Percentiles rank a stretch among this genome's conserved stretches.
Evolutionary conservation across 2,888 invertebrate species (phyloP).

Genomic region (Aphodius granarius): DNA sequence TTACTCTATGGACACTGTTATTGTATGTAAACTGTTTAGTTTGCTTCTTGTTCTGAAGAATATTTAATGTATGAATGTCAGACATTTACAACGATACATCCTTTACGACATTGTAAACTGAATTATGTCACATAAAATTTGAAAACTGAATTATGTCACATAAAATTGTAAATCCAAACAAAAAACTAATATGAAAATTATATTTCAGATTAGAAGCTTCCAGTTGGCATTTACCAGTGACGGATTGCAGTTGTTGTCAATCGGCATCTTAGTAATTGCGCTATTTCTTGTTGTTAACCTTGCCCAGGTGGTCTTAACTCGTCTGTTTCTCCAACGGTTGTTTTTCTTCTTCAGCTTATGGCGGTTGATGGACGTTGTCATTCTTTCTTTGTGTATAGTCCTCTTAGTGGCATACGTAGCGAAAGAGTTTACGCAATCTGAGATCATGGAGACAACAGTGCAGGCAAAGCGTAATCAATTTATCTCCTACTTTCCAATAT

Average conservation of each 20-base stretch:
- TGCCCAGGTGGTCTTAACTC: constrained; percentile 6
- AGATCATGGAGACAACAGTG: constrained; percentile 27
- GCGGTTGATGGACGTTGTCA: constrained; percentile 31
- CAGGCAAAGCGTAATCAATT: constrained; percentile 32
- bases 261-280: constrained; percentile 11
- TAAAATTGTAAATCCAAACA: too few relatives aligned
- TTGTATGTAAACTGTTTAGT: too few relatives aligned
- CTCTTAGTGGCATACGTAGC: constrained; percentile 6
- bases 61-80: too few relatives aligned
- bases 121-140: too few relatives aligned
- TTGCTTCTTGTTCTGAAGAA: too few relatives aligned
- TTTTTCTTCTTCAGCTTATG: constrained; percentile 22
- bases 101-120: too few relatives aligned
- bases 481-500: constrained; percentile 29
- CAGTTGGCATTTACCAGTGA: constrained; percentile 11
- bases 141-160: too few relatives aligned
- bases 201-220: constrained; percentile 18
- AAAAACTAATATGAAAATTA: too few relatives aligned
- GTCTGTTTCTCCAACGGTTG: background rate
- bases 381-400: constrained; percentile 21
- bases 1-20: too few relatives aligned
- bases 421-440: constrained; percentile 20
- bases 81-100: too few relatives aligned
- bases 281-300: constrained; percentile 24
- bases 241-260: constrained; percentile 19